Percentiles rank a stretch among this genome's conserved stretches.
These are phyloP conservation scores for Epizoanthus ramosus DNA, from an alignment of 92 coral and sea anemone genomes.

Conservation along the genomic window DNA sequence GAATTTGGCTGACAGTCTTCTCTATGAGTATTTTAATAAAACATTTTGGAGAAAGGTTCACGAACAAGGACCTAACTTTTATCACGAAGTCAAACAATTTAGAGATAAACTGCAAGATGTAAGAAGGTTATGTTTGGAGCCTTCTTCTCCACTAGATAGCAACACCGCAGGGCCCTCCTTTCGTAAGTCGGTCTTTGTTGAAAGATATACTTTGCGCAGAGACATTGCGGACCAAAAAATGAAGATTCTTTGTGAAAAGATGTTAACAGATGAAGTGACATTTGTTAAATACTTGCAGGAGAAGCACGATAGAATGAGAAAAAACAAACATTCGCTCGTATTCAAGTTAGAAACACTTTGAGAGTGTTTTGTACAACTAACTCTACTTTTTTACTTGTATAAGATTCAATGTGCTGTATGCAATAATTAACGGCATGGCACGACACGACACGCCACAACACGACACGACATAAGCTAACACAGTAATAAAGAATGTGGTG, in stretches of 20 bases:
- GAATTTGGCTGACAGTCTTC: conserved; percentile 25
- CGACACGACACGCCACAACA: too few relatives aligned
- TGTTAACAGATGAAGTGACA: conserved; percentile 77
- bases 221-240: conserved; percentile 51
- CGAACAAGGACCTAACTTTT: conserved; percentile 68
- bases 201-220: conserved; percentile 63
- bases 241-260: conserved; percentile 60
- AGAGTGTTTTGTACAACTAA: too few relatives aligned
- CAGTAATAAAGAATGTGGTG: too few relatives aligned
- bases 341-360: too few relatives aligned
- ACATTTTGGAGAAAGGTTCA: conserved; percentile 78
- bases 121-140: conserved; percentile 57
- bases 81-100: conserved; percentile 60
- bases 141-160: conserved; percentile 17
- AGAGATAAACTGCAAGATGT: conserved; percentile 48
- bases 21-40: conserved; percentile 58
- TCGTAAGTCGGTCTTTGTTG: conserved; percentile 69
- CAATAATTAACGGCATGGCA: too few relatives aligned
- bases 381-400: too few relatives aligned
- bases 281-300: conserved; percentile 62
- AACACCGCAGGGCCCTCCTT: conserved; percentile 58
- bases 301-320: conserved; percentile 41
- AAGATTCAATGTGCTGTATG: too few relatives aligned
- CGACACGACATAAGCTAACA: too few relatives aligned
- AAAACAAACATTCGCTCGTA: conserved; percentile 6